phyloP scores from a whole-genome alignment of 2,113 vertebrate genomes.

The Bujurquina vittata region DNA sequence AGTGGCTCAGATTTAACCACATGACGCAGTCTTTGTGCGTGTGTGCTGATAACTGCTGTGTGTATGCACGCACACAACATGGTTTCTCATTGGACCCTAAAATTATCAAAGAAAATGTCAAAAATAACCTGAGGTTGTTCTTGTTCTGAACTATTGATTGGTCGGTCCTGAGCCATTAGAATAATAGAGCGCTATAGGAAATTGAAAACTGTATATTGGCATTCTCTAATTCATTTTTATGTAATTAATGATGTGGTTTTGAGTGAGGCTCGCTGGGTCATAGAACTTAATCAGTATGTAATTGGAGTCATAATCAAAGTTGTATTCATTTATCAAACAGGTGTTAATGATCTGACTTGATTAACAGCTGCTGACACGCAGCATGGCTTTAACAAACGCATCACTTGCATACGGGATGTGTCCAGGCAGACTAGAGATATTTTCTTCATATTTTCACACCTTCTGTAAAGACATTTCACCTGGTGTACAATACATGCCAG shows the following conservation, averaged over 20 bases:
- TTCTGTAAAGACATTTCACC: not conserved
- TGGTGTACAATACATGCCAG: not conserved
- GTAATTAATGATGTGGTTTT: slow-evolving; percentile 43
- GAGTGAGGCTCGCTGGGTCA: not conserved
- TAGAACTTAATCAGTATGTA: slow-evolving; percentile 31
- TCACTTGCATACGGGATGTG: not conserved
- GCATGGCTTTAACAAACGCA: not conserved
- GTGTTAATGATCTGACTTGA: slow-evolving; percentile 1
- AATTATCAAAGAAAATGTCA: not conserved
- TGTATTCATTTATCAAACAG: slow-evolving; percentile 29
- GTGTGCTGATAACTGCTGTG: not conserved
- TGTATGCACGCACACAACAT: not conserved
- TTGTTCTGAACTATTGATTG: not conserved
- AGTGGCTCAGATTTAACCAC: slow-evolving; percentile 19
- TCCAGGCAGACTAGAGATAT: not conserved
- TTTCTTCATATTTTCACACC: not conserved
- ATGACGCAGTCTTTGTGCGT: not conserved
- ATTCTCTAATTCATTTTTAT: slow-evolving; percentile 20
- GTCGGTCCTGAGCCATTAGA: not conserved
- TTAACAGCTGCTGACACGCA: not conserved
- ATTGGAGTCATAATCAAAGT: slow-evolving; percentile 36
- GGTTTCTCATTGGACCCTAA: not conserved
- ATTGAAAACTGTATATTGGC: slow-evolving; percentile 5
- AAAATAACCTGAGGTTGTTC: not conserved
- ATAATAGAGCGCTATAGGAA: not conserved